phyloP scores from a whole-genome alignment of 1,140 invertebrate genomes.

The Drosophila micromelanica region DNA sequence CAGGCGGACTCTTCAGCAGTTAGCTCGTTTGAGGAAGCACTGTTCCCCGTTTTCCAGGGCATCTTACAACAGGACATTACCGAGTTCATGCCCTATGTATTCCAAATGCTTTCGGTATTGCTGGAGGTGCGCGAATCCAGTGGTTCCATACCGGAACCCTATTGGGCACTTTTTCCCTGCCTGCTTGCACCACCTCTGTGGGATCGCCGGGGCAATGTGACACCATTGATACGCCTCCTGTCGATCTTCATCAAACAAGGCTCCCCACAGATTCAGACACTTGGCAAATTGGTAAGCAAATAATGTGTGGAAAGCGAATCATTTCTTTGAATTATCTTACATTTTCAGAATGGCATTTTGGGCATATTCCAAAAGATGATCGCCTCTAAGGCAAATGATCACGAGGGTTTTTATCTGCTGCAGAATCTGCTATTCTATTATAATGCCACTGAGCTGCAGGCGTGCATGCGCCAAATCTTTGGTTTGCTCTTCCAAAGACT shows the following conservation, averaged over 20 bases:
- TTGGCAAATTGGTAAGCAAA: constrained; percentile 88
- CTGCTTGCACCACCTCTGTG: constrained; percentile 94
- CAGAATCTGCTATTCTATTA: constrained; percentile 93
- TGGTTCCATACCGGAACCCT: constrained; percentile 89
- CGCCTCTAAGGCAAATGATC: constrained; percentile 97
- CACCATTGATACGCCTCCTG: constrained; percentile 94
- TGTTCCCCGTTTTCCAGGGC: constrained; percentile 97
- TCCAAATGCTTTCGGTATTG: constrained; percentile 97
- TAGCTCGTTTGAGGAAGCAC: constrained; percentile 93
- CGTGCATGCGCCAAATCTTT: constrained; percentile 95
- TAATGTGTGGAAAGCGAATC: neutral
- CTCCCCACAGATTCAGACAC: constrained; percentile 89
- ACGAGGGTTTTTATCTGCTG: constrained; percentile 97
- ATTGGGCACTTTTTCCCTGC: constrained; percentile 95
- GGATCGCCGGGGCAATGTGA: constrained; percentile 96
- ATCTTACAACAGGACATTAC: constrained; percentile 97
- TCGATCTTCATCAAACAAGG: constrained; percentile 93
- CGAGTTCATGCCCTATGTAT: constrained; percentile 99
- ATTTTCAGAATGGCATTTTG: constrained; percentile 90
- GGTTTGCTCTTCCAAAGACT: constrained; percentile 95
- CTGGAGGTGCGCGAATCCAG: constrained; percentile 90
- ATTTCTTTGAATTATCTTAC: neutral
- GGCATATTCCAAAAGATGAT: constrained; percentile 99
- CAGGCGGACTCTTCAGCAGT: constrained; percentile 91
- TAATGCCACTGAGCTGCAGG: constrained; percentile 87